Base-by-base conservation (phyloP, 1,140 invertebrate species). In the Drosophila eugracilis region DNA sequence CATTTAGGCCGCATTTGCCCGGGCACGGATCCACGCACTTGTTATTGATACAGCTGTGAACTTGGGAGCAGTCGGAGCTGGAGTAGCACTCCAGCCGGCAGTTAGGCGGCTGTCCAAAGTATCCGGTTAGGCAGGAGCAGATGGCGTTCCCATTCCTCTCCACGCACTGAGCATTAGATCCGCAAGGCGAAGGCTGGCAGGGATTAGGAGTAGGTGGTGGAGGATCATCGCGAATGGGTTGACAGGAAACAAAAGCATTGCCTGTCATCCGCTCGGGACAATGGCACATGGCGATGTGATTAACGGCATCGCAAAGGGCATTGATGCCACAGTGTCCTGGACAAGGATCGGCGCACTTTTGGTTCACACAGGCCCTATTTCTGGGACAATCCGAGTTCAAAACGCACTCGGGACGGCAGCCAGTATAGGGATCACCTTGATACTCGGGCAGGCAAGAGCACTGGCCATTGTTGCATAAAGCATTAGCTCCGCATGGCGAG, bases 321-420 rank as follows among this genome's bases (percentile, higher is more conserved):
- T 96, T 96, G 30, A 94, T 89, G 1, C 96, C 96, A 91, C 96
- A 97, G 1, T 94, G 94, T 54, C 94, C 95, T 15, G 94, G 93
- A 65, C 96, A 97, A 6, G 96, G 96, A 92, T 97, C 94, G 17
- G 94, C 92, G 78, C 96, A 97, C 92, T 97, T 97, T 75, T 96
- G 95, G 81, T 96, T 96, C 24, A 96, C 92, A 79, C 96, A 97
- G 4, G 96, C 95, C 73, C 93, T 94, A 44, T 94, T 94, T 15
- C 94, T 92, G 54, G 94, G 93, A 76, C 96, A 97, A 74, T 97
- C 96, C 5, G 95, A 94, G 89, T 97, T 97, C 9, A 92, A 55
- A 10, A 94, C 88, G 75, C 96, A 97, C 91, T 96, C 95, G 21
- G 96, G 96, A 90, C 94, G 95, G 92, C 83, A 94, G 93, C 91